These are phyloP conservation scores for Chloroceryle aenea DNA, from an alignment of 2,113 vertebrate genomes.

Conservation along the genomic window DNA sequence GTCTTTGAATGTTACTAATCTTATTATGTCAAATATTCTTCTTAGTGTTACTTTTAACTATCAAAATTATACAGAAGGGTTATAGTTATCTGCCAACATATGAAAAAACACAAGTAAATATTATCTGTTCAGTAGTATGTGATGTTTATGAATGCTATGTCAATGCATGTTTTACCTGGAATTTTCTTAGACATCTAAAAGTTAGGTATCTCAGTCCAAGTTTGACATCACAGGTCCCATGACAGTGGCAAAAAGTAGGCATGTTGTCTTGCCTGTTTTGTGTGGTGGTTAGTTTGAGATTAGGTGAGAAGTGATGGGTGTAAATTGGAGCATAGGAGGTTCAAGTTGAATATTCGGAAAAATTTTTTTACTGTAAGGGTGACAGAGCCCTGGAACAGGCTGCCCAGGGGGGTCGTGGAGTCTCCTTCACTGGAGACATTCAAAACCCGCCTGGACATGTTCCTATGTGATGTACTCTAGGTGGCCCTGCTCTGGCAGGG, in stretches of 20 bases:
- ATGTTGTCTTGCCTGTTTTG: accelerated
- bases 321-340: no score
- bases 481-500: no score
- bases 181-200: neutral
- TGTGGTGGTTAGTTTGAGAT: neutral
- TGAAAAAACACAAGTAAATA: neutral
- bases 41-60: neutral
- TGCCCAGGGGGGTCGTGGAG: no score
- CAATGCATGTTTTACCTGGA: neutral
- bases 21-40: neutral
- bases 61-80: neutral
- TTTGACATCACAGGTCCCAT: neutral
- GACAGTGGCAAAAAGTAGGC: neutral
- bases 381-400: no score
- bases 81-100: neutral
- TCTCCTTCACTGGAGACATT: no score
- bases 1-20: neutral
- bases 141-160: neutral
- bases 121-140: neutral
- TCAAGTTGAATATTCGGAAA: no score
- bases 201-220: neutral
- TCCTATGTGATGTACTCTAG: no score
- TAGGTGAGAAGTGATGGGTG: neutral
- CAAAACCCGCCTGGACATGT: no score
- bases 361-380: no score